Evolutionary conservation across 2,797 vertebrate genomes (phyloP).

Genomic region (Denticeps clupeoides): DNA sequence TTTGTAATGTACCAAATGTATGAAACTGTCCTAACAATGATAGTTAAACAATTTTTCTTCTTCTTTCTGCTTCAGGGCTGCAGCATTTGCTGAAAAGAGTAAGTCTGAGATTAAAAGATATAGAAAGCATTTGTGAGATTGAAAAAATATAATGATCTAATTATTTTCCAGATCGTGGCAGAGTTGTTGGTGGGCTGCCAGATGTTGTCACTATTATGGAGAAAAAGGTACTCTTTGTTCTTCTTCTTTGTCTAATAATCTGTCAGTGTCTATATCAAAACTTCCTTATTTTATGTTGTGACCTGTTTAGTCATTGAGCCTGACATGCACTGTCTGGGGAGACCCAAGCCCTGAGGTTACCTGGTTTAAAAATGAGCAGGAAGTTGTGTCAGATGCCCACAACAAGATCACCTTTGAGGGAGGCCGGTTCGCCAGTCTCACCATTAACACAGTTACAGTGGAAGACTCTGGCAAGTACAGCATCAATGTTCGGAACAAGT

Average conservation of each 20-base stretch:
- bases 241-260: background rate
- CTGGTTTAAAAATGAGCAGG: constrained; percentile 94
- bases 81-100: constrained; percentile 96
- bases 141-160: no score
- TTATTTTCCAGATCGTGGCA: constrained; percentile 84
- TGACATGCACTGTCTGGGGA: constrained; percentile 93
- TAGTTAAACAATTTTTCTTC: background rate
- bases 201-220: constrained; percentile 98
- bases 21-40: background rate
- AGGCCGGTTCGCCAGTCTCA: constrained; percentile 76
- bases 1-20: background rate
- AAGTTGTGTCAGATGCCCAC: constrained; percentile 69
- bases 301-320: constrained; percentile 72
- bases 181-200: constrained; percentile 86
- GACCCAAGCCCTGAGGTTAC: constrained; percentile 85
- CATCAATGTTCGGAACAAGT: constrained; percentile 92
- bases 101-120: no score
- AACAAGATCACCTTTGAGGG: constrained; percentile 70
- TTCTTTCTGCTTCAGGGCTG: constrained; percentile 59
- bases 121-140: no score
- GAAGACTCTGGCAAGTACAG: constrained; percentile 96
- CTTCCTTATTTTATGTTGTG: background rate
- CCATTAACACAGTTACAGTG: constrained; percentile 75
- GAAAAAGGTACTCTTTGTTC: constrained; percentile 68
- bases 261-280: background rate